A percentile compares a stretch with the other conserved stretches of the same genome.
Evolutionary conservation across 2,113 vertebrate species (phyloP).

Genomic region (Carollia perspicillata): DNA sequence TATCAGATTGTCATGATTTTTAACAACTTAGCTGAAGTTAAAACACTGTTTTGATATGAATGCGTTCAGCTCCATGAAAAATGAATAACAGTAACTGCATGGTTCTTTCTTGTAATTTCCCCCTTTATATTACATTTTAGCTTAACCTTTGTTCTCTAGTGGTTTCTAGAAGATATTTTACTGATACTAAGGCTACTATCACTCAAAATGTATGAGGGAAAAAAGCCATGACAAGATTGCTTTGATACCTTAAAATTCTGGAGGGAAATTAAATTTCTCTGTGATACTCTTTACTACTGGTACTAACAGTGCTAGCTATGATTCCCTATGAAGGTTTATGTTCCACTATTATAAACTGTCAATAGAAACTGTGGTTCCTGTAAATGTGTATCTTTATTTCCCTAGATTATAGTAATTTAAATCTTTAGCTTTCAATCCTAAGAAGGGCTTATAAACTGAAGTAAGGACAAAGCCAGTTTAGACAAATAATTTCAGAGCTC

Average conservation of each 20-base stretch:
- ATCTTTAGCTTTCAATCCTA: not conserved
- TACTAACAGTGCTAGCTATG: not conserved
- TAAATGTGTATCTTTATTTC: not conserved
- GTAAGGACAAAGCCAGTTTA: not conserved
- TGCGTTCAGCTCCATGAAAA: not conserved
- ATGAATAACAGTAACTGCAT: slow-evolving; percentile 4
- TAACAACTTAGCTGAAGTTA: not conserved
- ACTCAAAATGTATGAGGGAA: not conserved
- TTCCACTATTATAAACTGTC: not conserved
- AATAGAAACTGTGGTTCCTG: not conserved
- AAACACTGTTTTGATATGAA: slow-evolving; percentile 13
- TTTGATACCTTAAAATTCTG: slow-evolving; percentile 29
- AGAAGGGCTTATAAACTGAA: not conserved
- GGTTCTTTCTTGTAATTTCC: slow-evolving; percentile 60
- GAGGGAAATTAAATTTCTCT: slow-evolving; percentile 57
- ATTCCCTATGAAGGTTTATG: not conserved
- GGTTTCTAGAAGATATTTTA: slow-evolving; percentile 49
- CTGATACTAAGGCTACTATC: slow-evolving; percentile 30
- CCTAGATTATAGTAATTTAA: not conserved
- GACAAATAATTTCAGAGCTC: not conserved
- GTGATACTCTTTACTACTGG: not conserved
- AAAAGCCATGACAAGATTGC: slow-evolving; percentile 34
- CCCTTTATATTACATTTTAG: slow-evolving; percentile 64
- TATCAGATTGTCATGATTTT: not conserved
- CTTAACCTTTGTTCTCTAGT: slow-evolving; percentile 58